Conservation (phyloP, 1,140 invertebrate genomes). For the Diabrotica virgifera region DNA sequence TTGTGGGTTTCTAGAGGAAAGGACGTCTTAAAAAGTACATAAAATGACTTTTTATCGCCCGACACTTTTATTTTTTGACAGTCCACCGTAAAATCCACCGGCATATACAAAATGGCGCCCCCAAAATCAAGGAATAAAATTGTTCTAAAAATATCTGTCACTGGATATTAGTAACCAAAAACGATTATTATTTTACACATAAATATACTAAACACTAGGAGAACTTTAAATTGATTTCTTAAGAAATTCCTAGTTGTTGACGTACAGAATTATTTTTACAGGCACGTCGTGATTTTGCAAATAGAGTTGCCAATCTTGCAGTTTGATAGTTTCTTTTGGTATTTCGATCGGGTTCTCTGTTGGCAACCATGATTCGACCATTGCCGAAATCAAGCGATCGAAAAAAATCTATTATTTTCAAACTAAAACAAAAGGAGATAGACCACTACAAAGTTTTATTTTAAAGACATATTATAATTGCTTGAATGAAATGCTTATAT, state of each 20-base stretch:
- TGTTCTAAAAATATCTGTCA: slow-evolving; percentile 35
- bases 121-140: slow-evolving; percentile 42
- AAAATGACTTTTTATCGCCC: slow-evolving; percentile 20
- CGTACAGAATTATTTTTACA: slow-evolving; percentile 44
- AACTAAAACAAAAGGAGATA: too few relatives aligned
- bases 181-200: slow-evolving; percentile 16
- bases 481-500: too few relatives aligned
- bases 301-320: slow-evolving; percentile 30
- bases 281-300: slow-evolving; percentile 47
- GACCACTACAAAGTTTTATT: too few relatives aligned
- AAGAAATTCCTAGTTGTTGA: slow-evolving; percentile 44
- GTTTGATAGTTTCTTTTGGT: not conserved
- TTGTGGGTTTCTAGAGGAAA: slow-evolving; percentile 2
- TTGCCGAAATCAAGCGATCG: too few relatives aligned
- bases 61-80: slow-evolving; percentile 37
- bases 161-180: slow-evolving; percentile 12
- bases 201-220: slow-evolving; percentile 25
- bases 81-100: slow-evolving; percentile 42
- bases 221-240: slow-evolving; percentile 31
- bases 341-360: too few relatives aligned
- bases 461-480: too few relatives aligned
- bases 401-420: too few relatives aligned
- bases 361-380: too few relatives aligned
- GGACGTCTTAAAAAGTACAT: slow-evolving; percentile 17
- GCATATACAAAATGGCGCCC: slow-evolving; percentile 48